phyloP scores from a whole-genome alignment of 2,797 vertebrate genomes.

The Avahi laniger region DNA sequence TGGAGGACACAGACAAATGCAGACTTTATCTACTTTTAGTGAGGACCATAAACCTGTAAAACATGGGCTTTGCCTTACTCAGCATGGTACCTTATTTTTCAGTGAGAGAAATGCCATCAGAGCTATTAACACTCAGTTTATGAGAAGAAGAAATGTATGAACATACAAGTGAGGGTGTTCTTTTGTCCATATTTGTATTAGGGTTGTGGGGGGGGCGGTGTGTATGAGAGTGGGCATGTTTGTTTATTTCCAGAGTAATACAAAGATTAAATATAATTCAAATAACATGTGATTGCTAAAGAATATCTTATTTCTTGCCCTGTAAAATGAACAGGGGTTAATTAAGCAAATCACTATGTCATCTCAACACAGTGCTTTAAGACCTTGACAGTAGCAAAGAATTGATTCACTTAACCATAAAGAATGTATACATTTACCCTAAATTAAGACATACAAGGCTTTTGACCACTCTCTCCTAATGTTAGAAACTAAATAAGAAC shows the following conservation, averaged over 20 bases:
- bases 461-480: not conserved
- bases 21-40: conserved; percentile 59
- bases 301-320: conserved; percentile 23
- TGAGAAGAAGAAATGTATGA: conserved; percentile 62
- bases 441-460: not conserved
- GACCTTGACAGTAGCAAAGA: not conserved
- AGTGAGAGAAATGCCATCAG: conserved; percentile 58
- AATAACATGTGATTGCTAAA: conserved; percentile 1
- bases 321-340: conserved; percentile 31
- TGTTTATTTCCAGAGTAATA: not conserved
- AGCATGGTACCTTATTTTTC: conserved; percentile 26
- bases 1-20: conserved; percentile 32
- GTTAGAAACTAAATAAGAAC: conserved; percentile 12
- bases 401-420: not conserved
- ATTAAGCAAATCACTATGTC: conserved; percentile 29
- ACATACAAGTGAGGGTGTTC: not conserved
- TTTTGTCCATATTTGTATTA: conserved; percentile 31
- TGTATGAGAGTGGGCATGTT: not conserved
- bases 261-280: conserved; percentile 37
- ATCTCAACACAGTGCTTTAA: conserved; percentile 1
- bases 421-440: not conserved
- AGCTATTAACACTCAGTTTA: conserved; percentile 61
- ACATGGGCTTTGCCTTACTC: conserved; percentile 20
- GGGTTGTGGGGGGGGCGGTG: not conserved
- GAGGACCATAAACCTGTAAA: conserved; percentile 58